Conservation (phyloP, 2,797 vertebrate species). For the Hemibagrus guttatus region DNA sequence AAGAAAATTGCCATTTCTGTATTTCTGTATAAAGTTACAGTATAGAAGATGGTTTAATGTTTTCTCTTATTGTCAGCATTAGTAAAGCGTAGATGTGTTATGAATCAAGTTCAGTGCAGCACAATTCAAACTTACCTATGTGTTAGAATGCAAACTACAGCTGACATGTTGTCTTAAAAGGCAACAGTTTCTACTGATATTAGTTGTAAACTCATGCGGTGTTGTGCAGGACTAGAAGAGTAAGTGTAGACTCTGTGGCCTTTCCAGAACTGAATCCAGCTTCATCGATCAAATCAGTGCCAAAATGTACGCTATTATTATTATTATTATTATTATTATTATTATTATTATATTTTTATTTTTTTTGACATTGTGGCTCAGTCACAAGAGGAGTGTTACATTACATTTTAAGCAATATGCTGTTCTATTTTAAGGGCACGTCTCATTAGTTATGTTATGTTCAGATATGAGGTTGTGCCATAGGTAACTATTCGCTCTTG, state of each 20-base stretch:
- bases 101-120: background rate
- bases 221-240: slow-evolving; percentile 11
- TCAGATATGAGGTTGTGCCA: slow-evolving; percentile 22
- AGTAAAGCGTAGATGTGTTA: background rate
- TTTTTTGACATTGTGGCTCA: background rate
- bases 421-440: slow-evolving; percentile 4
- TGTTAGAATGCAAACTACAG: background rate
- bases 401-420: slow-evolving; percentile 22
- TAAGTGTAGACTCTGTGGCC: background rate
- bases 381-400: background rate
- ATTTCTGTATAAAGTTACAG: slow-evolving; percentile 19
- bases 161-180: background rate
- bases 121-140: background rate
- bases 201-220: background rate
- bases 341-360: slow-evolving; percentile 1
- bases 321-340: slow-evolving; percentile 1
- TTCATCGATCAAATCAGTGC: slow-evolving; percentile 3
- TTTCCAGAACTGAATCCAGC: background rate
- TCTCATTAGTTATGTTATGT: background rate
- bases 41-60: background rate
- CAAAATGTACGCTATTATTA: slow-evolving; percentile 4
- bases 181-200: background rate
- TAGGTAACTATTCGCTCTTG: slow-evolving; percentile 19
- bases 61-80: background rate
- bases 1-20: background rate